Base-by-base conservation (phyloP, 1,140 invertebrate genomes). In the Goniozus legneri region DNA sequence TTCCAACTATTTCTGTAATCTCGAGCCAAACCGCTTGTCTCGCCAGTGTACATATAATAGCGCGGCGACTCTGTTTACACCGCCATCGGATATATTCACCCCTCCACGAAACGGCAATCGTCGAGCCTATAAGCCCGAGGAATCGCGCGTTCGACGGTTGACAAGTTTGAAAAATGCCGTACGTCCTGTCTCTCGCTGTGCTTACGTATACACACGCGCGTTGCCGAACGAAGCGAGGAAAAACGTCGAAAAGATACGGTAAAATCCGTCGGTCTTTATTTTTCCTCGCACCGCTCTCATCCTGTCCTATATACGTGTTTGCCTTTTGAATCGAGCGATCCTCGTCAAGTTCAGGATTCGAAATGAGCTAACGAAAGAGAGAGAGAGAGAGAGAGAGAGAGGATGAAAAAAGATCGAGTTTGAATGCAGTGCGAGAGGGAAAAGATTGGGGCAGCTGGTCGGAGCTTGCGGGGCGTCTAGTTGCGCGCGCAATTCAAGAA, bases 341-440 rank as follows among this genome's bases (percentile, higher is more conserved):
- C 62, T 62, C 55, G 59, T 65, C 47, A 30, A 59, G 60, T 33
- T 64, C 54, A 41, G 58, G 59, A 66, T 67, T 68, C 59, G 60
- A 61, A 60, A 62, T 63, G 50, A n/a, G n/a, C n/a, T n/a, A n/a
- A n/a, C n/a, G n/a, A n/a, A n/a, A n/a, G n/a, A n/a, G n/a, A n/a
- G n/a, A n/a, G n/a, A n/a, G n/a, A n/a, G n/a, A n/a, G n/a, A n/a
- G n/a, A n/a, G n/a, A n/a, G n/a, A n/a, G n/a, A n/a, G n/a, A n/a
- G n/a, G n/a, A n/a, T n/a, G n/a, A n/a, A n/a, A n/a, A n/a, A n/a
- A n/a, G n/a, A n/a, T n/a, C n/a, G n/a, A n/a, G n/a, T n/a, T n/a
- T n/a, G 54, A 59, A 55, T 53, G 58, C 54, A 43, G 50, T 47
- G 56, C 54, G 47, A 33, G 30, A 18, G 35, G 34, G 31, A 49